A percentile compares a stretch with the other conserved stretches of the same genome.
These are phyloP conservation scores for Drosophila sp. DNA, from an alignment of 1,140 invertebrate species.

Conservation along the genomic window DNA sequence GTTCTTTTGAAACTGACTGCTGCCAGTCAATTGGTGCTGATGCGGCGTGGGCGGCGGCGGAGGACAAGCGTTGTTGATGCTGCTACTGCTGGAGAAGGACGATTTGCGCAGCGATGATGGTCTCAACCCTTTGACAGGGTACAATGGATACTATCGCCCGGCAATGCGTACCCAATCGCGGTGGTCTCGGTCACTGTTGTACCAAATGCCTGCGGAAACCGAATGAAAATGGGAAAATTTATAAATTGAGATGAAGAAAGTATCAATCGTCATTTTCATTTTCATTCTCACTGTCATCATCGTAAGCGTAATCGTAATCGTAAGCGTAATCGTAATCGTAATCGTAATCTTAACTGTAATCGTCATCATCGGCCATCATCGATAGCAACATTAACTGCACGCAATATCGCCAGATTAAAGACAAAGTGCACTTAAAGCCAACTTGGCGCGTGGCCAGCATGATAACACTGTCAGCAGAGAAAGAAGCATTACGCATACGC, in stretches of 20 bases:
- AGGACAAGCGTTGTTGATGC: constrained; percentile 80
- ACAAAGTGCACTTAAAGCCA: constrained; percentile 75
- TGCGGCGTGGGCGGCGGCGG: constrained; percentile 81
- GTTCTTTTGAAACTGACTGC: constrained; percentile 57
- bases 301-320: constrained; percentile 1
- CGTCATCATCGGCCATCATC: constrained; percentile 49
- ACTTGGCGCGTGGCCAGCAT: constrained; percentile 61
- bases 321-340: background rate
- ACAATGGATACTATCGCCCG: constrained; percentile 85
- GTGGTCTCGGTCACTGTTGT: constrained; percentile 84
- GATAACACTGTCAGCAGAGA: constrained; percentile 41
- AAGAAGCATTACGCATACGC: constrained; percentile 68
- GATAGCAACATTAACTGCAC: constrained; percentile 70
- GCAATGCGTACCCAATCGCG: constrained; percentile 85
- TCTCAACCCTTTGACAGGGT: constrained; percentile 84
- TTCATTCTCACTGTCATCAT: constrained; percentile 7
- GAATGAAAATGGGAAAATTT: constrained; percentile 7
- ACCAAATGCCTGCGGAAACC: constrained; percentile 85
- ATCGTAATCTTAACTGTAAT: constrained; percentile 44
- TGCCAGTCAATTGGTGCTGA: constrained; percentile 66
- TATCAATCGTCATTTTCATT: constrained; percentile 8
- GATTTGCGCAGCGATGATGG: constrained; percentile 84
- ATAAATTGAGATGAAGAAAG: background rate
- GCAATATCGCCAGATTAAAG: constrained; percentile 56
- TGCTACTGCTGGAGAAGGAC: constrained; percentile 78